A percentile compares a stretch with the other conserved stretches of the same genome.
phyloP scores from a whole-genome alignment of 2,113 vertebrate species.

The Helogale parvula region DNA sequence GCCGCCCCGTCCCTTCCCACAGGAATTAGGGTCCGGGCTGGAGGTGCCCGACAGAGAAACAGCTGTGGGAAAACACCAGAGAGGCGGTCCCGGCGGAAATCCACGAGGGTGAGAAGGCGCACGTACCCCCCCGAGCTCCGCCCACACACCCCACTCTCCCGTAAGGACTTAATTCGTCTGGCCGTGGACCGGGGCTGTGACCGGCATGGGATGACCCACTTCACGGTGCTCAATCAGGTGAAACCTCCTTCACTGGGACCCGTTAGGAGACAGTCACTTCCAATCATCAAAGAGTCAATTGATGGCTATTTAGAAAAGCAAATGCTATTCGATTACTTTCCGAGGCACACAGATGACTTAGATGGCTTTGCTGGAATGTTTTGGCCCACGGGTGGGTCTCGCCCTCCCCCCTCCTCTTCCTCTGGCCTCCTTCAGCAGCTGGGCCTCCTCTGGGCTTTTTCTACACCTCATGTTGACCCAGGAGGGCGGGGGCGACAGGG shows the following conservation, averaged over 20 bases:
- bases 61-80: neutral
- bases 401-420: no score
- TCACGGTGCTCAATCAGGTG: neutral
- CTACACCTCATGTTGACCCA: accelerated
- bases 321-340: neutral
- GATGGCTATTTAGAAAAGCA: neutral
- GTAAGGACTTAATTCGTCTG: neutral
- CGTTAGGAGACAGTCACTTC: neutral
- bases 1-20: neutral
- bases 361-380: accelerated
- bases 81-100: neutral
- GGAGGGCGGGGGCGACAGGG: neutral
- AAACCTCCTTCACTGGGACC: neutral
- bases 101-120: accelerated
- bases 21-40: no score
- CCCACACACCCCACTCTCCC: neutral
- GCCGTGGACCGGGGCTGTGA: neutral
- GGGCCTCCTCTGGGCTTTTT: neutral
- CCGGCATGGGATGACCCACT: accelerated
- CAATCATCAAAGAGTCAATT: neutral
- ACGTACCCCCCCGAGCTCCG: neutral
- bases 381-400: neutral
- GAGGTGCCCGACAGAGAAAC: neutral
- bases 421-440: neutral
- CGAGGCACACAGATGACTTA: neutral